These are phyloP conservation scores for Ranitomeya imitator DNA, from an alignment of 2,113 vertebrate species.

Conservation along the genomic window DNA sequence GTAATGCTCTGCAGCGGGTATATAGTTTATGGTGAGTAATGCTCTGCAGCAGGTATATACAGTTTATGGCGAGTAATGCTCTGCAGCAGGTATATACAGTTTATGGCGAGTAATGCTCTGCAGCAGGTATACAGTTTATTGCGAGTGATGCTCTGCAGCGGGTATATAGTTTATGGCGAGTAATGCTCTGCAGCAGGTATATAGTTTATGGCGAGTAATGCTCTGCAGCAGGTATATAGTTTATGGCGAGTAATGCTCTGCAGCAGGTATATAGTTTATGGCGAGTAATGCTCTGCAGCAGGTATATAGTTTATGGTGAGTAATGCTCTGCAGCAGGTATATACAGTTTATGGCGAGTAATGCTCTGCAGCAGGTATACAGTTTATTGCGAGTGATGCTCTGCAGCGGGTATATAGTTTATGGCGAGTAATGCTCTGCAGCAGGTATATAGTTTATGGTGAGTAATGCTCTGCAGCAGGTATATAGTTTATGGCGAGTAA, in stretches of 20 bases:
- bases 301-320: background rate
- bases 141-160: background rate
- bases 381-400: background rate
- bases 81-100: background rate
- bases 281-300: background rate
- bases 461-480: background rate
- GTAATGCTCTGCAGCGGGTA: constrained; percentile 10
- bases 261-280: background rate
- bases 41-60: background rate
- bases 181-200: constrained; percentile 9
- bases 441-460: background rate
- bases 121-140: background rate
- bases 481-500: background rate
- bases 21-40: background rate
- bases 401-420: background rate
- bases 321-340: background rate
- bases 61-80: background rate
- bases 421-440: constrained; percentile 1
- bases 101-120: background rate
- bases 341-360: background rate
- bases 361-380: background rate
- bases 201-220: background rate
- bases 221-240: background rate
- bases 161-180: no score
- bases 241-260: background rate